Evolutionary conservation across 2,797 vertebrate species (phyloP).

Genomic region (Valencia hispanica): DNA sequence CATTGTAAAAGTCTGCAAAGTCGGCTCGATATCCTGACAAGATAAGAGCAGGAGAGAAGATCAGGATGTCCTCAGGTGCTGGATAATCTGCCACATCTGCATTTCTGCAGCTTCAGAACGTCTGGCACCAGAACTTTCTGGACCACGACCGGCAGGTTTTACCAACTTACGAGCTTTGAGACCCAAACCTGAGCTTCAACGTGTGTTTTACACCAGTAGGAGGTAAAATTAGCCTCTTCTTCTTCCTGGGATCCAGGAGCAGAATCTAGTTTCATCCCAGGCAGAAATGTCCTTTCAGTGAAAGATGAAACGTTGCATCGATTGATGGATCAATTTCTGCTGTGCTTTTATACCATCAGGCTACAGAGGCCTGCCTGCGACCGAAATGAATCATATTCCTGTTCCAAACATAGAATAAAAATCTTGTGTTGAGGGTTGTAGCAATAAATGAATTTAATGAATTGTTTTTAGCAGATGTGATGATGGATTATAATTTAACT

Average conservation of each 20-base stretch:
- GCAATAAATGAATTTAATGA: neutral
- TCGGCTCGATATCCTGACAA: neutral
- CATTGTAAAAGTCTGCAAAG: too few relatives aligned
- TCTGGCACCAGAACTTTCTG: neutral
- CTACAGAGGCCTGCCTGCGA: neutral
- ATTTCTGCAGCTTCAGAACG: neutral
- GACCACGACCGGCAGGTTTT: neutral
- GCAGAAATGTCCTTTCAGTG: conserved; percentile 39
- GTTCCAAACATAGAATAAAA: neutral
- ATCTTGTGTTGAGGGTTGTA: neutral
- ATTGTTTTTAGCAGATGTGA: neutral
- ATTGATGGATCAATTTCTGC: conserved; percentile 48
- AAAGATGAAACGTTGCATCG: conserved; percentile 53
- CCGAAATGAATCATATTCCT: neutral
- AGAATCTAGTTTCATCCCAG: conserved; percentile 34
- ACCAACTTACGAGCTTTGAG: neutral
- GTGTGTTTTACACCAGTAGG: neutral
- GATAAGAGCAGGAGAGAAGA: conserved; percentile 26
- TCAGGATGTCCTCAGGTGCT: conserved; percentile 29
- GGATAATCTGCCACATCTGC: conserved; percentile 59
- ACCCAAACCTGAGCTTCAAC: neutral
- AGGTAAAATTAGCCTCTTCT: neutral
- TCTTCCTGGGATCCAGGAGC: conserved; percentile 5
- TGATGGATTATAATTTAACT: neutral
- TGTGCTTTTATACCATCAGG: conserved; percentile 24